Conservation (phyloP, 2,113 vertebrate genomes). For the Paradoxurus hermaphroditus region DNA sequence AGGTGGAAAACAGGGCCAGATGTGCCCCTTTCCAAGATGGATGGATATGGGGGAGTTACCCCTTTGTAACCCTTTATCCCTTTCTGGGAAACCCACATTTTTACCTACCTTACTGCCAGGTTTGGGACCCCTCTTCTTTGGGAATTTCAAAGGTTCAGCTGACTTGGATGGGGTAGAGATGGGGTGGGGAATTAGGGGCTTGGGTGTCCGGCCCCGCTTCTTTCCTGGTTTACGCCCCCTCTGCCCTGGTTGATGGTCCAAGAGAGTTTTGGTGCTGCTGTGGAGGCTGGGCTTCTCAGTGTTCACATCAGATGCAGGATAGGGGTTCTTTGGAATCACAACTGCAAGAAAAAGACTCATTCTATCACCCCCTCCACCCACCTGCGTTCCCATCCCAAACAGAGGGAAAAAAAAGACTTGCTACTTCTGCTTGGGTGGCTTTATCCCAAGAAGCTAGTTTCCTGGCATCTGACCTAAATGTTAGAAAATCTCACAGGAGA, state of each 20-base stretch:
- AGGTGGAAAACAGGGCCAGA: background rate
- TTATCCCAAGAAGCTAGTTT: constrained; percentile 31
- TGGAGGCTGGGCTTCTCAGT: constrained; percentile 90
- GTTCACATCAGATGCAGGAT: constrained; percentile 88
- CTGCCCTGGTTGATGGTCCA: constrained; percentile 87
- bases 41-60: background rate
- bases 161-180: constrained; percentile 85
- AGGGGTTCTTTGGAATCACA: constrained; percentile 93
- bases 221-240: constrained; percentile 94
- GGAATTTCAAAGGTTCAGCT: constrained; percentile 93
- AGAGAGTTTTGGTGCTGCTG: constrained; percentile 85
- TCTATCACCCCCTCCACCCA: constrained; percentile 52
- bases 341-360: constrained; percentile 85
- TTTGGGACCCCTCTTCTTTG: constrained; percentile 98
- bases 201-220: constrained; percentile 91
- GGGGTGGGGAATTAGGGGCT: constrained; percentile 87
- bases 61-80: background rate
- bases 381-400: constrained; percentile 37
- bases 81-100: constrained; percentile 27
- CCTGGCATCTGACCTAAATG: constrained; percentile 44
- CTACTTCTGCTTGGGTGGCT: background rate
- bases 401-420: background rate
- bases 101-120: constrained; percentile 95
- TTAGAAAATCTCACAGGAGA: constrained; percentile 41
- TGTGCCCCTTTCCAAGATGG: background rate